Percentiles rank a stretch among this genome's conserved stretches.
Conservation (phyloP, 2,113 vertebrate species). For the Halcyon senegalensis region DNA sequence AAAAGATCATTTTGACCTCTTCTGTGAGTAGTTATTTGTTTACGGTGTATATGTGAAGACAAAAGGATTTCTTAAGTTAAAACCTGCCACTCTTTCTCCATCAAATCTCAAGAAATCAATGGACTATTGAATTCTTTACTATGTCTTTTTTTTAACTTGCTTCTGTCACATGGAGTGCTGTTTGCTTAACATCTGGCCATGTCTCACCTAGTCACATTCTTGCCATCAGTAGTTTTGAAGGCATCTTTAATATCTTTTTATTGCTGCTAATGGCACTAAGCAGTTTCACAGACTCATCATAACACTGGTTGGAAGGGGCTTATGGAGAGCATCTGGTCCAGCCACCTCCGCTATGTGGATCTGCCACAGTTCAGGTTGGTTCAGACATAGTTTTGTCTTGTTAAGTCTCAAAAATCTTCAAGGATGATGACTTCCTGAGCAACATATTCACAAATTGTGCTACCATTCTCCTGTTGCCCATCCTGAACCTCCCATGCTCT, state of each 20-base stretch:
- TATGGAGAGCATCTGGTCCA: neutral
- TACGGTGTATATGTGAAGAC: neutral
- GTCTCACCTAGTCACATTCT: neutral
- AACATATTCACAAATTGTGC: accelerated
- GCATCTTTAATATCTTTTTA: neutral
- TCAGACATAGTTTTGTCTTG: neutral
- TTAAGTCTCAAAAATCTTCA: neutral
- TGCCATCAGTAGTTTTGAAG: neutral
- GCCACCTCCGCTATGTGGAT: accelerated
- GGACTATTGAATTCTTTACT: neutral
- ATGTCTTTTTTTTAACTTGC: neutral
- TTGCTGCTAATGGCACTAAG: neutral
- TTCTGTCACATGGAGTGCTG: neutral
- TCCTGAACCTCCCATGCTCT: accelerated
- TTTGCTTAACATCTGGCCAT: neutral
- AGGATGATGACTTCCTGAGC: neutral
- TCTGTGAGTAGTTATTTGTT: neutral
- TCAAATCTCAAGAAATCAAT: neutral
- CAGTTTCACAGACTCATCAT: neutral
- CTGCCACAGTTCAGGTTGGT: neutral
- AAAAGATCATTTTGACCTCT: neutral
- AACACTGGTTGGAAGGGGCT: neutral
- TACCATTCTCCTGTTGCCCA: neutral
- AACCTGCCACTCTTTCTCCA: neutral
- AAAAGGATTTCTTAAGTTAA: neutral